These are phyloP conservation scores for Panurus biarmicus DNA, from an alignment of 2,113 vertebrate species.

Conservation along the genomic window DNA sequence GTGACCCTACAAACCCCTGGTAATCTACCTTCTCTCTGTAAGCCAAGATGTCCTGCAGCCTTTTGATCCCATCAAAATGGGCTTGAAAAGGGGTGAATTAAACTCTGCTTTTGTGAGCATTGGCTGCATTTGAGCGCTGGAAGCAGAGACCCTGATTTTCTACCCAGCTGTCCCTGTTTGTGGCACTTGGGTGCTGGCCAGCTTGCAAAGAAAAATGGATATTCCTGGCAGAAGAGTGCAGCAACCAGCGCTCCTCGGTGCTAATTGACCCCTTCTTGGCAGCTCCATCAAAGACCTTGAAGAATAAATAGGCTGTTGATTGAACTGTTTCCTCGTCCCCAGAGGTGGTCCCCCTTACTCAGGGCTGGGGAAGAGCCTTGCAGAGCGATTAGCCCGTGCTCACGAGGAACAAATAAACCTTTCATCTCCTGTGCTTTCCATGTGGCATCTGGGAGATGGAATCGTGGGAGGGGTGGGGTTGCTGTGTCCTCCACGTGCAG, in stretches of 20 bases:
- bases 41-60: neutral
- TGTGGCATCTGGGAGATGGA: neutral
- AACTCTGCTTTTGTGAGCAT: neutral
- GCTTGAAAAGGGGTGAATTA: neutral
- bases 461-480: neutral
- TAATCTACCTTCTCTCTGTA: neutral
- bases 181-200: conserved; percentile 21
- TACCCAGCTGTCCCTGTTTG: neutral
- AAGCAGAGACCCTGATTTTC: neutral
- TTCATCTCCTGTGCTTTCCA: neutral
- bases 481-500: accelerated
- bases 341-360: conserved; percentile 16
- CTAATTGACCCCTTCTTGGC: conserved; percentile 49
- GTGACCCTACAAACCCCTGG: neutral
- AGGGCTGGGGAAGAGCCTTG: neutral
- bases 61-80: neutral
- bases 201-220: neutral
- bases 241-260: neutral
- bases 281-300: neutral
- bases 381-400: neutral
- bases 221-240: neutral
- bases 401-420: neutral
- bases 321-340: conserved; percentile 9
- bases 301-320: conserved; percentile 26
- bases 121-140: neutral